phyloP scores from a whole-genome alignment of 2,888 invertebrate genomes.

The Troides helena region DNA sequence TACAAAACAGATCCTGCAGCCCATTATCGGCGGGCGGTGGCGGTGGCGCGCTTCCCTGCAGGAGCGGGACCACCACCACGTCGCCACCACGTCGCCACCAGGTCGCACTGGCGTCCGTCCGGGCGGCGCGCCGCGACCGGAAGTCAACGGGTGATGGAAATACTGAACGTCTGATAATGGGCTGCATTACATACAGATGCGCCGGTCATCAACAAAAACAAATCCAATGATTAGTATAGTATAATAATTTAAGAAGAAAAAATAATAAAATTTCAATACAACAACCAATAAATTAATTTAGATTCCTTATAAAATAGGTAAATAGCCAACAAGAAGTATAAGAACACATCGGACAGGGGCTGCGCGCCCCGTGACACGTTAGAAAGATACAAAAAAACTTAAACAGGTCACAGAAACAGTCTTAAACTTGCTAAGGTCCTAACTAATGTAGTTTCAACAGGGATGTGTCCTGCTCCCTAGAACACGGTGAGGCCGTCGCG shows the following conservation, averaged over 20 bases:
- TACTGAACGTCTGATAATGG: slow-evolving; percentile 65
- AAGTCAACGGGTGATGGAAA: slow-evolving; percentile 56
- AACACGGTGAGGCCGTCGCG: slow-evolving; percentile 71
- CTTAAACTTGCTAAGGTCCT: slow-evolving; percentile 79
- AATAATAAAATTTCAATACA: slow-evolving; percentile 65
- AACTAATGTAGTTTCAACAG: slow-evolving; percentile 77
- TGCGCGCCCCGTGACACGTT: slow-evolving; percentile 60
- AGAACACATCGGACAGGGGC: slow-evolving; percentile 77
- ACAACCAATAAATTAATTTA: slow-evolving; percentile 81
- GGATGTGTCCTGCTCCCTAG: slow-evolving; percentile 79
- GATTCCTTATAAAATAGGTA: slow-evolving; percentile 80
- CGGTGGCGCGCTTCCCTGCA: not conserved
- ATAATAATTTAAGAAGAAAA: slow-evolving; percentile 75
- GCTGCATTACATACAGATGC: slow-evolving; percentile 70
- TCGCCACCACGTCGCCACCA: no score
- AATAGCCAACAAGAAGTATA: slow-evolving; percentile 80
- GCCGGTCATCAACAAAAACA: slow-evolving; percentile 68
- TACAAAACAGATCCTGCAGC: slow-evolving; percentile 41
- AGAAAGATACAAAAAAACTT: slow-evolving; percentile 74
- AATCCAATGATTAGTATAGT: slow-evolving; percentile 55
- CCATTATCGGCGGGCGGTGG: slow-evolving; percentile 37
- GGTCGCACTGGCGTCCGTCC: no score
- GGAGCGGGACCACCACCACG: not conserved
- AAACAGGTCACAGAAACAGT: slow-evolving; percentile 82
- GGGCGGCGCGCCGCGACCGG: slow-evolving; percentile 37